Evolutionary conservation across 1,140 invertebrate species (phyloP), one percentile per base, ranked within the genome.

Genomic region (Drosophila nasuta): DNA sequence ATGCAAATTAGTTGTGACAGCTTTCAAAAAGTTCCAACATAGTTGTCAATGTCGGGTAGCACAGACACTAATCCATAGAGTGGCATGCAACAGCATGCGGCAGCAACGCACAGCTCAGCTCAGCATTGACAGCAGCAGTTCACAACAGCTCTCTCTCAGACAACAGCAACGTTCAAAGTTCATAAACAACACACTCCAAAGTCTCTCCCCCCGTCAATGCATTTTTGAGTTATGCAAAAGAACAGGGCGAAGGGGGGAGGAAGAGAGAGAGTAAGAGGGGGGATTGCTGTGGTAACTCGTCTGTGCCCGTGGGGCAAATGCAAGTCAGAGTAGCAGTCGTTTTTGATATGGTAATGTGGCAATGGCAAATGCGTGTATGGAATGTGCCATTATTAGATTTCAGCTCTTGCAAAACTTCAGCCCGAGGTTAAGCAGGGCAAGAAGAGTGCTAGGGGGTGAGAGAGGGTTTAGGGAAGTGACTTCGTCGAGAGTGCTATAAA

Each of bases 1-100:
- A 88, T 88, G 85, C 85, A 88, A 88, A 88, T 88, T 89, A 88
- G 85, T 88, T 88, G 85, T 89, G 85, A 89, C 85, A 88, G 85
- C 85, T 88, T 81, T 88, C 86, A 79, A 81, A 88, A 89, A 88
- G 81, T 78, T 76, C 80, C 75, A 82, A 79, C 82, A 82, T 75
- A 89, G 83, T 83, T 88, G 83, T 89, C 81, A 75, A 83, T 83
- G 63, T 41, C 7, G 62, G 46, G 43, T 15, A 4, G 6, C 35
- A 25, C 20, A 33, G 30, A 17, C 15, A 59, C 67, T 71, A 71
- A 70, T 63, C 73, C 73, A 75, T 51, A 57, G 58, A 75, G 66
- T 75, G 58, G n/a, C 67, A 64, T 68, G 56, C 65, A 69, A 62
- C 71, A 68, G n/a, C 54, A 63, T 49, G 33, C 57, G 74, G 48